phyloP scores from a whole-genome alignment of 2,113 vertebrate genomes.

The Zapus hudsonius region DNA sequence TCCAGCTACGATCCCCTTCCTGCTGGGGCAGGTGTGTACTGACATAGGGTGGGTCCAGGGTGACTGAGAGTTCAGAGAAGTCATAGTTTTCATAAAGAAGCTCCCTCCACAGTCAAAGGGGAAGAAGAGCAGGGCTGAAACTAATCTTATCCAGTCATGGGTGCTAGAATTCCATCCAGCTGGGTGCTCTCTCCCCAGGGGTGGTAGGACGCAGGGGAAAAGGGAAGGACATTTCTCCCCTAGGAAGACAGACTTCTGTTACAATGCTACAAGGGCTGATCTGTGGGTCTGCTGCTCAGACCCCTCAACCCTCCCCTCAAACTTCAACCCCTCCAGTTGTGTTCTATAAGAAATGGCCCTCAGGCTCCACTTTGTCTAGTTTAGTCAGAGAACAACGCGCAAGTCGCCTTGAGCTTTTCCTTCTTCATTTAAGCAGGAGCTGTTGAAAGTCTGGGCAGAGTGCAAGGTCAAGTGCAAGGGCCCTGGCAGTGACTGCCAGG shows the following conservation, averaged over 20 bases:
- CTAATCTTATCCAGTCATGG: rapidly evolving
- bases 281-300: background rate
- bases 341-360: background rate
- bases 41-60: background rate
- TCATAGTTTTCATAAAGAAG: background rate
- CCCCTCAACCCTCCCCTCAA: background rate
- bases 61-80: background rate
- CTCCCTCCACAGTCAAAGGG: background rate
- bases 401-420: background rate
- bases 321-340: rapidly evolving
- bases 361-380: background rate
- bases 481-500: rapidly evolving
- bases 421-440: background rate
- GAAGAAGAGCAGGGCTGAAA: background rate
- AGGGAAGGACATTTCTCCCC: background rate
- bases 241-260: background rate
- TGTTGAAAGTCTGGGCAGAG: background rate
- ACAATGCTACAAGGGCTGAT: rapidly evolving
- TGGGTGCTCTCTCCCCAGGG: background rate
- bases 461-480: background rate
- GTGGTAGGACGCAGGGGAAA: background rate
- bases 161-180: background rate
- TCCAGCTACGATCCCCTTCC: background rate
- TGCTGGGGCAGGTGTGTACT: too few relatives aligned
- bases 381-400: background rate